These are phyloP conservation scores for Bombyx huttoni DNA, from an alignment of 2,888 invertebrate species.

Conservation along the genomic window DNA sequence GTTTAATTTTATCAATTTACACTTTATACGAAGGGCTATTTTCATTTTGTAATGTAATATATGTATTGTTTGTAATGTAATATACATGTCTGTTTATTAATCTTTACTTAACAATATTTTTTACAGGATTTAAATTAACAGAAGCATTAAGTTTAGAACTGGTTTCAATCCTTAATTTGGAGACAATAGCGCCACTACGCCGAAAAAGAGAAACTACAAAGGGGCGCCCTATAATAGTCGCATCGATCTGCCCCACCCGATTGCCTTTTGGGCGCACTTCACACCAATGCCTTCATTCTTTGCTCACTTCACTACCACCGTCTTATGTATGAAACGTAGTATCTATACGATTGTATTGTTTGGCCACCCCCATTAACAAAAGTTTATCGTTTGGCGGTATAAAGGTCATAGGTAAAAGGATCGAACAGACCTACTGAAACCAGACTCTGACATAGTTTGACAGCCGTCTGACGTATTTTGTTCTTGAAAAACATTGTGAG, in stretches of 20 bases:
- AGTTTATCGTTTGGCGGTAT: slow-evolving; percentile 38
- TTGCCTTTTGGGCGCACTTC: slow-evolving; percentile 45
- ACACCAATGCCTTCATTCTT: slow-evolving; percentile 28
- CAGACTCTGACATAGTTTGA: slow-evolving; percentile 24
- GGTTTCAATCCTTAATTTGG: not conserved
- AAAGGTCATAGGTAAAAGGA: slow-evolving; percentile 37
- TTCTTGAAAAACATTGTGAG: not conserved
- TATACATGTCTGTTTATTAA: too few relatives aligned
- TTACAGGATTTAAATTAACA: too few relatives aligned
- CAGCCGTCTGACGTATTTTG: slow-evolving; percentile 8
- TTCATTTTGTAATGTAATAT: too few relatives aligned
- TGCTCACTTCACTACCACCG: slow-evolving; percentile 52
- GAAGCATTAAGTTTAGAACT: too few relatives aligned
- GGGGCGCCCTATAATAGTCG: slow-evolving; percentile 23
- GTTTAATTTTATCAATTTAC: too few relatives aligned
- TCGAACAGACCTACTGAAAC: slow-evolving; percentile 16
- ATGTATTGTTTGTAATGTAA: too few relatives aligned
- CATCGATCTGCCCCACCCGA: slow-evolving; percentile 56
- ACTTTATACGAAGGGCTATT: too few relatives aligned
- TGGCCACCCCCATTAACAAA: slow-evolving; percentile 53
- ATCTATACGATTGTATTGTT: slow-evolving; percentile 58
- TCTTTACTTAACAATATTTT: too few relatives aligned
- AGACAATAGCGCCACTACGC: slow-evolving; percentile 23
- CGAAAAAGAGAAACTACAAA: slow-evolving; percentile 21
- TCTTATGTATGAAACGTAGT: slow-evolving; percentile 59